phyloP scores from a whole-genome alignment of 2,888 invertebrate species.

The Lasioglossum marginatum region DNA sequence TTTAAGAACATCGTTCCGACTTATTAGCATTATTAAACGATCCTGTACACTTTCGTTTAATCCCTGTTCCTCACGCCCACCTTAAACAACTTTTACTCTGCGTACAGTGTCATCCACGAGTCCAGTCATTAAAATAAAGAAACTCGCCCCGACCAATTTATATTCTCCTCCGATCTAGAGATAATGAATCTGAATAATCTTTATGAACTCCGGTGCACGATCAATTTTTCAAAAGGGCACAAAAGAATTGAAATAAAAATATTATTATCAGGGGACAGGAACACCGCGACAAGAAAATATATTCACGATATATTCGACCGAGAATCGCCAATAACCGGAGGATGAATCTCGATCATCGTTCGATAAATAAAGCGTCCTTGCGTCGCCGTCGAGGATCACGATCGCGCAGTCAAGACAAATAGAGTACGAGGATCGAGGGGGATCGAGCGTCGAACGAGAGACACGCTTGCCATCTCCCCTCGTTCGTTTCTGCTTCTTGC shows the following conservation, averaged over 20 bases:
- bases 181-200: neutral
- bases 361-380: constrained; percentile 68
- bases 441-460: constrained; percentile 40
- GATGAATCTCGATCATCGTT: constrained; percentile 59
- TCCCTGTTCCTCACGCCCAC: neutral
- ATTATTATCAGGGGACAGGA: neutral
- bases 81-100: neutral
- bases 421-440: constrained; percentile 41
- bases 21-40: neutral
- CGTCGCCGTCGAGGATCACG: constrained; percentile 38
- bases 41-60: neutral
- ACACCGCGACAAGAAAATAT: neutral
- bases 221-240: neutral
- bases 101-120: neutral
- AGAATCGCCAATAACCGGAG: constrained; percentile 44
- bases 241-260: neutral
- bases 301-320: constrained; percentile 35
- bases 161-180: neutral
- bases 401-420: constrained; percentile 47
- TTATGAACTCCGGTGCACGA: neutral
- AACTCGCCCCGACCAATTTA: neutral
- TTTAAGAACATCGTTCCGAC: neutral
- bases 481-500: constrained; percentile 68
- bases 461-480: constrained; percentile 57
- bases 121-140: neutral